Evolutionary conservation across 2,113 vertebrate species (phyloP).

Genomic region (Peromyscus polionotus): DNA sequence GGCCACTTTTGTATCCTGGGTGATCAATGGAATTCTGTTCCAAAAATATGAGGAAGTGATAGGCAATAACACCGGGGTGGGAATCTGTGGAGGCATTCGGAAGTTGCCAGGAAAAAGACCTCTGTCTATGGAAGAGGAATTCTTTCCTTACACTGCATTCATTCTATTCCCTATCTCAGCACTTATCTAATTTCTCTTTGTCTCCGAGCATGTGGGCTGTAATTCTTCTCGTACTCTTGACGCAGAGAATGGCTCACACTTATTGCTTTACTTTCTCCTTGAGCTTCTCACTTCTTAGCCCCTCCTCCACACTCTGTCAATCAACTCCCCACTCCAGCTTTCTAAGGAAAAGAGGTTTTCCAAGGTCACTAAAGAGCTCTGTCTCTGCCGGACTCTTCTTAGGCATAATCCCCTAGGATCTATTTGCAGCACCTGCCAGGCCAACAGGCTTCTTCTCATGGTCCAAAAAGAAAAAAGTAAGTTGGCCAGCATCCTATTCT

Average conservation of each 20-base stretch:
- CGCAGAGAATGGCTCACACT: neutral
- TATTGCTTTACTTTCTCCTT: neutral
- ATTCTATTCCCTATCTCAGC: neutral
- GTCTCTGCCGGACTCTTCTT: neutral
- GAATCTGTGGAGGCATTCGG: neutral
- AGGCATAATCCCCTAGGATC: neutral
- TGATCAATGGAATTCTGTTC: neutral
- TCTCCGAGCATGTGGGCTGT: neutral
- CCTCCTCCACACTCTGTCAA: neutral
- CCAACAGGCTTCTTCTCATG: slow-evolving; percentile 22
- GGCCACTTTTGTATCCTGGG: neutral
- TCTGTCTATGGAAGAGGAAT: neutral
- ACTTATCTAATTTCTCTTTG: neutral
- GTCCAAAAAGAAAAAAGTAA: neutral
- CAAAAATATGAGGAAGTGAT: neutral
- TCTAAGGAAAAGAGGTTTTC: neutral
- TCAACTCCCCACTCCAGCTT: neutral
- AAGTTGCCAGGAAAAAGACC: neutral
- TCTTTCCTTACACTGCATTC: slow-evolving; percentile 1
- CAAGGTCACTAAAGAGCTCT: slow-evolving; percentile 46
- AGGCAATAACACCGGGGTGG: neutral
- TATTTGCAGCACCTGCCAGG: slow-evolving; percentile 15
- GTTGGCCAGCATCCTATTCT: neutral
- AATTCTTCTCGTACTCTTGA: neutral
- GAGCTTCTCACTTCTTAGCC: neutral